Conservation (phyloP, 2,797 vertebrate genomes). For the Microctenopoma steveboyesi region DNA sequence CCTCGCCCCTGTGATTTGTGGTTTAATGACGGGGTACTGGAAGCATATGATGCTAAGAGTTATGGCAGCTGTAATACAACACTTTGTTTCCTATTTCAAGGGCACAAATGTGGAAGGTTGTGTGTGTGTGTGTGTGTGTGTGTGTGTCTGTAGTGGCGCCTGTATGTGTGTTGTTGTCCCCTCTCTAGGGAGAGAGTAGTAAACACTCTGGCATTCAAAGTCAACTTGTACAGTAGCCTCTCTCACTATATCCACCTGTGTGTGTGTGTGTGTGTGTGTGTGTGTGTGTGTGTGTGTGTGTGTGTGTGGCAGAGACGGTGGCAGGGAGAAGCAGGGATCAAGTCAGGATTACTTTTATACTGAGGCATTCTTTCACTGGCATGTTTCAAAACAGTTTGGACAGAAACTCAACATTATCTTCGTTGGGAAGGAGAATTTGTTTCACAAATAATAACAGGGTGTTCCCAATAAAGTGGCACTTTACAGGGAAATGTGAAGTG, state of each 20-base stretch:
- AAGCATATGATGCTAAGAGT: not conserved
- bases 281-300: not conserved
- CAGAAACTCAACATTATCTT: too few species aligned
- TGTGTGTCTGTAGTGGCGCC: not conserved
- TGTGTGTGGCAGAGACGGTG: not conserved
- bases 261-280: not conserved
- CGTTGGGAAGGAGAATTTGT: too few species aligned
- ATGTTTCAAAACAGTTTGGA: too few species aligned
- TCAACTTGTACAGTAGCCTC: not conserved
- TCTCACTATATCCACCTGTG: not conserved
- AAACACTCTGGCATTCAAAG: slow-evolving; percentile 22
- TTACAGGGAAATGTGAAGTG: too few species aligned
- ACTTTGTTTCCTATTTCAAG: not conserved
- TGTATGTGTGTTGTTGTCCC: slow-evolving; percentile 12
- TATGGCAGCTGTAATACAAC: not conserved
- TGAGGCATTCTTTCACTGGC: too few species aligned
- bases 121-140: not conserved
- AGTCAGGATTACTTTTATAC: not conserved
- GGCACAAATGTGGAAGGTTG: not conserved
- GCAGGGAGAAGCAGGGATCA: not conserved
- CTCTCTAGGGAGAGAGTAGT: not conserved
- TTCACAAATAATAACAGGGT: too few species aligned
- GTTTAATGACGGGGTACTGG: not conserved
- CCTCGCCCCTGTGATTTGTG: too few species aligned
- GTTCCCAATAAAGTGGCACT: too few species aligned